Evolutionary conservation across 2,113 vertebrate species (phyloP), one percentile per base, ranked within the genome.

Genomic region (Cyanoliseus patagonus): DNA sequence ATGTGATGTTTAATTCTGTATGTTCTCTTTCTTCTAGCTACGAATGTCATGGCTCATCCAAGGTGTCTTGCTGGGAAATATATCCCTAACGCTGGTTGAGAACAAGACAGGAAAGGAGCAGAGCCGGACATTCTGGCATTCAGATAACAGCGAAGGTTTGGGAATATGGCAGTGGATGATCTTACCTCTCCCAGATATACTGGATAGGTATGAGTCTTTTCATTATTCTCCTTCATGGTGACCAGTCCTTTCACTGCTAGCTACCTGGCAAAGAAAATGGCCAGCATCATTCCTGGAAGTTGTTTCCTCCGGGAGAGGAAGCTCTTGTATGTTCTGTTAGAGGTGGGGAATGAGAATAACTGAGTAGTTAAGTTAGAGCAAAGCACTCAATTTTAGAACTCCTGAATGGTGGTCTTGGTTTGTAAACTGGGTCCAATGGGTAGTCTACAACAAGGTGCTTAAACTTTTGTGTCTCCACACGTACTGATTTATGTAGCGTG

Each of bases 61-160:
- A 4, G 99, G 99, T 55, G 86, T 91, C 37, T 97, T 99, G 87
- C 98, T 95, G 85, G 98, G 98, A 95, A 98, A 98, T 8, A 89
- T 99, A 39, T 99, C 99, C 59, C 93, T 99, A 94, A 97, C 98
- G 97, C 94, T 99, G 66, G 93, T 98, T 6, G 98, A 99, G 93
- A 99, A 99, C 97, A 98, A 98, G 89, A 99, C 99, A 0, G 99
- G 99, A 28, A 98, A 98, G 5, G 98, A 99, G 16, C 98, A 98
- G 47, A 98, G 97, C 87, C 97, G 93, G 76, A 97, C 42, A 0
- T 97, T 99, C 94, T 99, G 99, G 99, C 97, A 98, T 30, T 98
- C 98, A 1, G 86, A 96, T 57, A 80, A 94, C 93, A 95, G 83
- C 3, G 91, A 84, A 96, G 98, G 97, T 87, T 95, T 97, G 94